Evolutionary conservation across 1,140 invertebrate species (phyloP), one percentile per base, ranked within the genome.

Genomic region (Ostrea denselamellosa): DNA sequence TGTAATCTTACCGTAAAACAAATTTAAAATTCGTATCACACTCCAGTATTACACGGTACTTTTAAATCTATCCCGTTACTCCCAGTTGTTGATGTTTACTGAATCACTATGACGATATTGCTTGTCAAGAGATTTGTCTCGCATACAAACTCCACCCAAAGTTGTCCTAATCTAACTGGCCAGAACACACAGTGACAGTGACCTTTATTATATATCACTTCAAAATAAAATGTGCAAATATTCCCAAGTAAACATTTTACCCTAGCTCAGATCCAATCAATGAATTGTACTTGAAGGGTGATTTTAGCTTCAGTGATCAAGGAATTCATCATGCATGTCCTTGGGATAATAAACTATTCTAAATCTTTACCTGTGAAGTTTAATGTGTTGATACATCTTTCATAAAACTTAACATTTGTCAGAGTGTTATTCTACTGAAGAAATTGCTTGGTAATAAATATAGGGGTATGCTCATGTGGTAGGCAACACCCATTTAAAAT

Each of bases 31-130:
- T 77, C 22, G 17, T 77, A 28, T 34, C 28, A 17, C 25, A 77
- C 4, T 77, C 68, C 68, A 77, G 28, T 10, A 14, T 77, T 77
- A 77, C 9, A 14, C 28, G 14, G 56, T 77, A 12, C 58, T 62
- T 19, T 19, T 62, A 34, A 77, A 25, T 28, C 14, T 62, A 14
- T 77, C 22, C 68, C 14, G 22, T 34, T 34, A 25, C 25, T 28
- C 68, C 22, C 28, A 28, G 14, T 77, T 77, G 25, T 34, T 34
- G 28, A 34, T 77, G 68, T 77, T 77, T 77, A 34, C 28, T 1
- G 12, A n/a, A 77, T 77, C 68, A 28, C 68, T 77, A 77, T 77
- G 68, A 77, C 68, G 28, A 77, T 77, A 34, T 77, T 25, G n/a
- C 56, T 62, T 14, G 17, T 19, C 56, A 17, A 17, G n/a, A 62